Evolutionary conservation across 2,113 vertebrate genomes (phyloP), one percentile per base, ranked within the genome.

Genomic region (Chionomys nivalis): DNA sequence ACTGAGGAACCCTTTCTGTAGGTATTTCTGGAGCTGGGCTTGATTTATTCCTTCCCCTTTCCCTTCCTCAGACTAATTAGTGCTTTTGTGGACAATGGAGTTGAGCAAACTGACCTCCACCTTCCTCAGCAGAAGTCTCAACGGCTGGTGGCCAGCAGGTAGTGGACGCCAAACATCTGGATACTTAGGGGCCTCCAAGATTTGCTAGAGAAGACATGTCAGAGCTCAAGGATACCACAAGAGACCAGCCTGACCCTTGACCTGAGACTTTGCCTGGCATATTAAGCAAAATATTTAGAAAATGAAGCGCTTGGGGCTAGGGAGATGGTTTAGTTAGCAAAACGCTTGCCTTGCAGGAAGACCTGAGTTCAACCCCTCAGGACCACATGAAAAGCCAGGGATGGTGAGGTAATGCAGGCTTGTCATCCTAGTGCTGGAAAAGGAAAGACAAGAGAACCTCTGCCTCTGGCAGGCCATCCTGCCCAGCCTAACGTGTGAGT

Each of bases 101-200:
- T 95, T 95, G 96, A 97, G 49, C 96, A 97, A 97, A 94, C 95
- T 96, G 95, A 97, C 52, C 72, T 90, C 92, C 96, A 90, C 89
- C 52, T 89, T 96, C 77, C 55, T 82, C 81, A 89, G 95, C 73
- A 97, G 96, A 92, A 97, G 89, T 70, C 79, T 94, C 87, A 19
- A 19, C 42, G 42, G 47, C 81, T 96, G 95, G 90, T 90, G 31
- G 17, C 47, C 63, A n/a, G 94, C 97, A 97, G 93, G 7, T 86
- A 58, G 49, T 1, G 42, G 96, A 87, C 90, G 94, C 24, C 92
- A 95, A 82, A 97, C 93, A 97, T 96, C 94, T 97, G 94, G 94
- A 82, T 28, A 13, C 70, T 0, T n/a, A 94, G 63, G 66, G 58
- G 5, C 23, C 47, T 70, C 81, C 86, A 92, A 82, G 39, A 76